Percentiles rank a stretch among this genome's conserved stretches.
Evolutionary conservation across 2,113 vertebrate species (phyloP).

Genomic region (Chaenogobius annularis): DNA sequence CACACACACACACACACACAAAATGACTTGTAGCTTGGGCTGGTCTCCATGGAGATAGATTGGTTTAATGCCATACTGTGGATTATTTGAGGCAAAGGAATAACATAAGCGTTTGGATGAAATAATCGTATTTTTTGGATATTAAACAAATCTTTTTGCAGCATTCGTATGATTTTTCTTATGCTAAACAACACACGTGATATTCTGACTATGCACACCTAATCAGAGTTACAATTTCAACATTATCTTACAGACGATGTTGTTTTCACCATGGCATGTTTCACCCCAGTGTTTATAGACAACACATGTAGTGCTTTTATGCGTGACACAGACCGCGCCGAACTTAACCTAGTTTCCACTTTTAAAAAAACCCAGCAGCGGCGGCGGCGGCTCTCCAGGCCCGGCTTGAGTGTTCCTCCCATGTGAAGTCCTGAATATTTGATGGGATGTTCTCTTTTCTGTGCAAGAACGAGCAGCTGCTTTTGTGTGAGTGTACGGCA

Average conservation of each 20-base stretch:
- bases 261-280: neutral
- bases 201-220: neutral
- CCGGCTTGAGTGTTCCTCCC: conserved; percentile 50
- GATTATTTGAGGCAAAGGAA: no score
- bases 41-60: no score
- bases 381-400: conserved; percentile 29
- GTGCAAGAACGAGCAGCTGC: conserved; percentile 45
- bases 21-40: no score
- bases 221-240: no score
- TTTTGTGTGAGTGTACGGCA: conserved; percentile 50
- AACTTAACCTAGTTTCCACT: conserved; percentile 42
- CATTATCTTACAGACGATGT: no score
- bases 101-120: no score
- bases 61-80: no score
- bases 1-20: no score
- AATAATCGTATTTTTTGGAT: no score
- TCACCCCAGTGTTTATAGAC: conserved; percentile 20
- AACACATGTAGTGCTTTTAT: conserved; percentile 43
- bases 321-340: conserved; percentile 21
- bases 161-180: neutral
- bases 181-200: neutral
- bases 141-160: neutral
- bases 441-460: conserved; percentile 62
- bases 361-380: conserved; percentile 20
- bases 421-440: conserved; percentile 71